phyloP scores from a whole-genome alignment of 1,140 invertebrate species.

The Orussus abietinus region DNA sequence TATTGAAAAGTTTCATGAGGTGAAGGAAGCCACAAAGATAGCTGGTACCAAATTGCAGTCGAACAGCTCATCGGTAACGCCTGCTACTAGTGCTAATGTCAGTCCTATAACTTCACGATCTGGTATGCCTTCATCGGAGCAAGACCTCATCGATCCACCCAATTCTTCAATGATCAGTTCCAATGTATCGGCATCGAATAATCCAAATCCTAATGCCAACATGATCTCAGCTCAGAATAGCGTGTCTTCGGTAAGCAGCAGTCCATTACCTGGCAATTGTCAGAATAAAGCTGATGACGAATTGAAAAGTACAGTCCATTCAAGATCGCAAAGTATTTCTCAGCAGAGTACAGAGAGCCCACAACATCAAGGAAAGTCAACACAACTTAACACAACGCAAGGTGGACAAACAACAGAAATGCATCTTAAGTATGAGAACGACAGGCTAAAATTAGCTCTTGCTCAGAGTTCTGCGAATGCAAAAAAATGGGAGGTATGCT shows the following conservation, averaged over 20 bases:
- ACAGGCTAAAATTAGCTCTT: constrained; percentile 89
- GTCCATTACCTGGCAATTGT: constrained; percentile 44
- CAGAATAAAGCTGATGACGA: constrained; percentile 48
- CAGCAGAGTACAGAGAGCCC: constrained; percentile 50
- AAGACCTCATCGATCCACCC: constrained; percentile 54
- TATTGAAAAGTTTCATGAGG: constrained; percentile 98
- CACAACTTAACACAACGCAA: constrained; percentile 32
- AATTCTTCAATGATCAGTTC: constrained; percentile 53
- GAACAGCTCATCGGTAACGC: constrained; percentile 74
- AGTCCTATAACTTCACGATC: constrained; percentile 73
- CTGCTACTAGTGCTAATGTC: constrained; percentile 79
- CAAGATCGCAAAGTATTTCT: constrained; percentile 50
- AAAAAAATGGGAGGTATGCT: constrained; percentile 91
- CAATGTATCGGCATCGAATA: constrained; percentile 48
- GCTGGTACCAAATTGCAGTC: constrained; percentile 64
- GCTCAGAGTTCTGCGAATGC: constrained; percentile 96
- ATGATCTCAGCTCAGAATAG: constrained; percentile 50
- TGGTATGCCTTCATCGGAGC: constrained; percentile 50
- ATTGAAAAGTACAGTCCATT: constrained; percentile 47
- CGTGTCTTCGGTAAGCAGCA: constrained; percentile 50
- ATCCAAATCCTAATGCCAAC: constrained; percentile 47
- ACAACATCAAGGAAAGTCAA: constrained; percentile 47
- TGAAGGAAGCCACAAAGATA: constrained; percentile 87
- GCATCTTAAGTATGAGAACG: constrained; percentile 96
- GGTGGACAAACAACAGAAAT: constrained; percentile 62